Evolutionary conservation across 2,113 vertebrate genomes (phyloP), one percentile per base, ranked within the genome.

Genomic region (Pseudois nayaur): DNA sequence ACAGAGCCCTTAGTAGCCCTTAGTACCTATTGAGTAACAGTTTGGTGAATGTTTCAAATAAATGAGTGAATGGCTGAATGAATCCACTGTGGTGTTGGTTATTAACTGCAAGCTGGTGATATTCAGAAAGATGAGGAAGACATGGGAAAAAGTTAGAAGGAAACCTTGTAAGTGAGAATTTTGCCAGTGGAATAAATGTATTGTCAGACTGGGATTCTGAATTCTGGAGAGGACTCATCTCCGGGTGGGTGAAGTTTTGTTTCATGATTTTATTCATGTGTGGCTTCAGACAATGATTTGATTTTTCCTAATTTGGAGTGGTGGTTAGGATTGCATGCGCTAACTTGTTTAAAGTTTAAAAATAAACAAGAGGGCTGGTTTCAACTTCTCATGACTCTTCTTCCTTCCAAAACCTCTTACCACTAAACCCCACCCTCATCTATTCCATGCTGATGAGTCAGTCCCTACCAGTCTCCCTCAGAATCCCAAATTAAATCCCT

Each of bases 381-480:
- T 86, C 27, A 85, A 74, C 40, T 95, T 91, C 21, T 95, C n/a
- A 54, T 36, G 15, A 43, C 3, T 85, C 45, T 87, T 87, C 91
- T 45, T 95, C 79, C 36, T 62, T 90, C 93, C 52, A 85, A 91
- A 95, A 92, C 10, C 40, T 95, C 79, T 97, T 48, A n/a, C 40
- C 67, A 64, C 74, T 17, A 64, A 87, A 40, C 78, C n/a, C 54
- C 36, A 71, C 89, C 54, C 78, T 86, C 86, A 91, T 60, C 43
- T 88, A 36, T 91, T 93, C 79, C 89, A 54, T 78, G 83, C 29
- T 16, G 25, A 87, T 94, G 96, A 89, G 36, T 97, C 87, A 89
- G 40, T 89, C 64, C 27, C 54, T 67, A 40, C 74, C 79, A 59
- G 8, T 23, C 60, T 71, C n/a, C 74, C 76, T 60, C 76, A 95